Evolutionary conservation across 2,888 invertebrate species (phyloP).

Genomic region (Eupithecia inturbata): DNA sequence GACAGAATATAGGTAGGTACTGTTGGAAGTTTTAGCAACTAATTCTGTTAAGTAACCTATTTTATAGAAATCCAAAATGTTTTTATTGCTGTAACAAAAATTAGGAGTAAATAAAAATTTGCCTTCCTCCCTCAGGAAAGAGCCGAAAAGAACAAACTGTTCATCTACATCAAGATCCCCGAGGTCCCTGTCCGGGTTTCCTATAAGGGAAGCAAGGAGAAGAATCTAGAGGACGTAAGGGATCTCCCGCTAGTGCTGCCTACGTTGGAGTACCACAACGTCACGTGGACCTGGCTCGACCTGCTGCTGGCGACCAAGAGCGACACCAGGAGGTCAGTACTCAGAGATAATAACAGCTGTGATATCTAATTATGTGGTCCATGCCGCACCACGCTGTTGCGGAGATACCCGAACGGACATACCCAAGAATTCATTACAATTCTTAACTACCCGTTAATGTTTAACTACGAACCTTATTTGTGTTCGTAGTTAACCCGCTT

Average conservation of each 20-base stretch:
- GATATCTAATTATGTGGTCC: background rate
- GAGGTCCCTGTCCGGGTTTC: slow-evolving; percentile 97
- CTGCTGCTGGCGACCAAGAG: slow-evolving; percentile 97
- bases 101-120: background rate
- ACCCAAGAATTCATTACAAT: too few relatives aligned
- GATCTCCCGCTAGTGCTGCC: slow-evolving; percentile 97
- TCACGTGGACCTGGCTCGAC: slow-evolving; percentile 99
- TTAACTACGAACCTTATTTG: too few relatives aligned
- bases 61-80: too few relatives aligned
- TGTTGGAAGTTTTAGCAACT: too few relatives aligned
- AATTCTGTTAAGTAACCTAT: too few relatives aligned
- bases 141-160: slow-evolving; percentile 98
- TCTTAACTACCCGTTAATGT: too few relatives aligned
- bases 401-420: too few relatives aligned
- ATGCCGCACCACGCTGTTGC: too few relatives aligned
- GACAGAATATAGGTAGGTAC: too few relatives aligned
- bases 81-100: background rate
- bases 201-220: slow-evolving; percentile 99
- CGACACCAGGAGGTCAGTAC: slow-evolving; percentile 93
- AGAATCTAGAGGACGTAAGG: slow-evolving; percentile 97
- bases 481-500: too few relatives aligned
- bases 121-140: slow-evolving; percentile 86
- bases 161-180: slow-evolving; percentile 99
- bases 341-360: background rate
- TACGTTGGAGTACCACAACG: slow-evolving; percentile 98